Evolutionary conservation across 2,888 invertebrate species (phyloP).

Genomic region (Coelogynopora nodosa): DNA sequence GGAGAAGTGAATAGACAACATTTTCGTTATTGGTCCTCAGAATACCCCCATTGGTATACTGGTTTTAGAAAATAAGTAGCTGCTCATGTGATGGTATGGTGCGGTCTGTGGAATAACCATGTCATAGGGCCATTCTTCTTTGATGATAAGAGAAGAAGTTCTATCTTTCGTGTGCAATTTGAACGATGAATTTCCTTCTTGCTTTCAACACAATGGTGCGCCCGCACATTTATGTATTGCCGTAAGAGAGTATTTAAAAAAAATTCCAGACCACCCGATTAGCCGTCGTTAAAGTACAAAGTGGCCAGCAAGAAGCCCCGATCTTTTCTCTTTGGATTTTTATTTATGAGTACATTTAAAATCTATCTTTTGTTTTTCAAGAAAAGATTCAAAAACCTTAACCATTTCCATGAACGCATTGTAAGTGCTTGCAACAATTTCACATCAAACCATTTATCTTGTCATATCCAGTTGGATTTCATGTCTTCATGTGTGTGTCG

Average conservation of each 20-base stretch:
- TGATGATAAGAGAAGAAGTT: not conserved
- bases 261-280: conserved; percentile 1
- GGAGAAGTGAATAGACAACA: not conserved
- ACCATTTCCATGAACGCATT: not conserved
- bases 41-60: conserved; percentile 1
- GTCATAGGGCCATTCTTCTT: conserved; percentile 5
- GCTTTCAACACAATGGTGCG: not conserved
- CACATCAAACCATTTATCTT: not conserved
- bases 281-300: not conserved
- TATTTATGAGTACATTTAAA: not conserved
- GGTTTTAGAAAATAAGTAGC: not conserved
- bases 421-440: not conserved
- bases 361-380: not conserved
- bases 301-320: not conserved
- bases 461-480: too few relatives aligned
- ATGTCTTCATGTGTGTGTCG: not conserved
- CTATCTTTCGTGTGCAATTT: not conserved
- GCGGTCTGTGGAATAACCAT: not conserved
- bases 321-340: not conserved
- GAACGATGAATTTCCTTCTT: not conserved
- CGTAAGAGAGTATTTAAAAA: not conserved
- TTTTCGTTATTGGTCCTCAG: not conserved
- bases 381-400: not conserved
- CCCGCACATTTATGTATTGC: not conserved
- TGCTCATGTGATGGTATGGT: not conserved